Base-by-base conservation (phyloP, 2,113 vertebrate species). In the Dipodomys stephensi region DNA sequence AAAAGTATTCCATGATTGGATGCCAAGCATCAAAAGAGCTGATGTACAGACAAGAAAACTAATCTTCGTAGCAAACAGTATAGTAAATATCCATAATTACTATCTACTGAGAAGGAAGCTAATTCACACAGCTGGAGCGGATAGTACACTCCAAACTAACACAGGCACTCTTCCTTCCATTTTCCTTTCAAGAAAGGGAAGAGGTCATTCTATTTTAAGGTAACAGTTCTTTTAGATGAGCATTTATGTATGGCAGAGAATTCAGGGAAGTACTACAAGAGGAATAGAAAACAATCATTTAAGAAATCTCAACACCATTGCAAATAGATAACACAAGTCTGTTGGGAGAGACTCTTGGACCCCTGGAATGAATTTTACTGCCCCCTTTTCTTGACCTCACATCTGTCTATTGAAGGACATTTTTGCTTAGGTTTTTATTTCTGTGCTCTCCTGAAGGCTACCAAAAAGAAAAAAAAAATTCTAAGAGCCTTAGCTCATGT, bases 1-100 rank as follows among this genome's bases (percentile, higher is more conserved):
- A 97, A 97, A 97, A 96, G 32, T 95, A 67, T 95, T 97, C 95
- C 96, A 96, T 97, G 96, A 90, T 35, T 97, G 74, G 73, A 88
- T 97, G 92, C 73, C 93, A 94, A 83, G 60, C 71, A 96, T 93
- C 49, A 96, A 97, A 73, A 87, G 72, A 95, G 22, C 95, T 97
- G 94, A 95, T 96, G 78, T 35, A 35, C 53, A 97, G 93, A 97
- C 78, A 97, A 97, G 95, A 95, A 97, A 96, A 94, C 73, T 90
- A 96, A 96, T 97, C 68, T 95, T 88, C 71, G 92, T 87, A 62
- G 84, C 83, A 79, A 62, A 73, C 19, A 95, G n/a, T 83, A 46
- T 28, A 87, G 20, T 96, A 87, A 97, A 93, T 96, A 72, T 88
- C 81, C 53, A 0, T 98, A 97, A 97, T 97, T 97, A 73, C 77